These are phyloP conservation scores for Notoglanidium macrostoma DNA, from an alignment of 2,797 vertebrate species.

Conservation along the genomic window DNA sequence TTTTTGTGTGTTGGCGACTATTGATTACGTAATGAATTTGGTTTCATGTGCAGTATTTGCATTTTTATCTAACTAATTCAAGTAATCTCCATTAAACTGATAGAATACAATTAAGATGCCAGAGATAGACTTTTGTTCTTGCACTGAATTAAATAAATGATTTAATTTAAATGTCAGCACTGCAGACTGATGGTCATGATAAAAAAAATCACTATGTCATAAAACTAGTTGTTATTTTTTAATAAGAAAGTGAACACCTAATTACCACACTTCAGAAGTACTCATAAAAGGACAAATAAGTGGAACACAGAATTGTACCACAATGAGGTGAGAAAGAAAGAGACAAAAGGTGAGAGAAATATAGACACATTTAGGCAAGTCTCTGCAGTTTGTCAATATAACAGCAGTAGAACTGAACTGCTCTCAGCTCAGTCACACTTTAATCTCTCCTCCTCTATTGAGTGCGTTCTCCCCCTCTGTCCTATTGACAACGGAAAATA, in stretches of 20 bases:
- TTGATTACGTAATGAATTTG: background rate
- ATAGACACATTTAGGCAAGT: slow-evolving; percentile 29
- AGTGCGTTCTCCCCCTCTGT: slow-evolving; percentile 70
- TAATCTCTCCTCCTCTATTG: slow-evolving; percentile 79
- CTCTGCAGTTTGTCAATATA: slow-evolving; percentile 75
- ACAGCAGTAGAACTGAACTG: slow-evolving; percentile 76
- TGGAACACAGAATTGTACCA: background rate
- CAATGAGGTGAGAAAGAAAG: slow-evolving; percentile 4
- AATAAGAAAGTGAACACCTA: background rate
- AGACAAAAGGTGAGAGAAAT: slow-evolving; percentile 4
- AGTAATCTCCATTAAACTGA: background rate
- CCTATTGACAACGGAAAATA: slow-evolving; percentile 80
- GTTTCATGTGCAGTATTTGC: background rate
- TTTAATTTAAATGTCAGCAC: background rate
- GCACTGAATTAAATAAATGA: background rate
- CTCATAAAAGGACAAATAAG: background rate
- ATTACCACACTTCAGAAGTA: background rate
- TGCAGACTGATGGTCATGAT: background rate
- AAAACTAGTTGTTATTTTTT: background rate
- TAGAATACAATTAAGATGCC: background rate
- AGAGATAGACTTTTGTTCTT: slow-evolving; percentile 4
- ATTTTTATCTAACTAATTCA: background rate
- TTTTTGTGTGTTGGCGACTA: background rate
- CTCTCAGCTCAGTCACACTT: slow-evolving; percentile 77
- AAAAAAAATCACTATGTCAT: background rate